Evolutionary conservation across 2,113 vertebrate genomes (phyloP).

Genomic region (Sisor rabdophorus): DNA sequence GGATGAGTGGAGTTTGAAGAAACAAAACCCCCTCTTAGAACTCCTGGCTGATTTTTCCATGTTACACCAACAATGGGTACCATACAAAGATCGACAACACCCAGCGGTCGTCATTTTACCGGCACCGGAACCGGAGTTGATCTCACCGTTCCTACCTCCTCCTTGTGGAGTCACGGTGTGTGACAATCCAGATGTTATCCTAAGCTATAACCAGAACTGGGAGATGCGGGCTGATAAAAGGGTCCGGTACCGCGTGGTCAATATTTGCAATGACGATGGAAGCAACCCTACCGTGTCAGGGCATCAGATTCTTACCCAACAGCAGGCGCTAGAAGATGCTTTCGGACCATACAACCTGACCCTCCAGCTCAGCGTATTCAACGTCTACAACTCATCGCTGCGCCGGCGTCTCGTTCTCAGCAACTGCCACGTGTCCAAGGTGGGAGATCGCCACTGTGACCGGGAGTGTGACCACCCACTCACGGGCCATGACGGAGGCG

Average conservation of each 20-base stretch:
- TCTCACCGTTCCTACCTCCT: constrained; percentile 75
- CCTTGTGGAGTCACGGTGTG: constrained; percentile 83
- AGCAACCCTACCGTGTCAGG: constrained; percentile 74
- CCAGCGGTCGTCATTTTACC: constrained; percentile 70
- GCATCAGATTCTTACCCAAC: constrained; percentile 80
- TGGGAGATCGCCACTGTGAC: constrained; percentile 91
- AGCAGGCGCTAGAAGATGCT: constrained; percentile 74
- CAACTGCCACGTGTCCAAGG: constrained; percentile 87
- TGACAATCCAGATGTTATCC: constrained; percentile 83
- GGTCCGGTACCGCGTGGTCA: constrained; percentile 84
- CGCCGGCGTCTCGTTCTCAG: constrained; percentile 78
- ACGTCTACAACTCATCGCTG: constrained; percentile 79
- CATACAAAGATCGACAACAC: constrained; percentile 71
- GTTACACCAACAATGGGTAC: constrained; percentile 71
- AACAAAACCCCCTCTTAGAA: constrained; percentile 45
- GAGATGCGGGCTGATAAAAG: constrained; percentile 75
- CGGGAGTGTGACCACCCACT: constrained; percentile 88
- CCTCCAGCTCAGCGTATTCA: constrained; percentile 77
- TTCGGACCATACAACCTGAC: constrained; percentile 89
- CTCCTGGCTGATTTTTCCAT: constrained; percentile 69
- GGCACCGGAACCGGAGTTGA: constrained; percentile 59
- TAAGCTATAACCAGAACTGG: constrained; percentile 83
- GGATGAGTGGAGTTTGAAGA: constrained; percentile 49
- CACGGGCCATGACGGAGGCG: constrained; percentile 87
- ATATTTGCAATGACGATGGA: constrained; percentile 74